A percentile compares a stretch with the other conserved stretches of the same genome.
These are phyloP conservation scores for Calidris pugnax DNA, from an alignment of 2,113 vertebrate species.

Conservation along the genomic window DNA sequence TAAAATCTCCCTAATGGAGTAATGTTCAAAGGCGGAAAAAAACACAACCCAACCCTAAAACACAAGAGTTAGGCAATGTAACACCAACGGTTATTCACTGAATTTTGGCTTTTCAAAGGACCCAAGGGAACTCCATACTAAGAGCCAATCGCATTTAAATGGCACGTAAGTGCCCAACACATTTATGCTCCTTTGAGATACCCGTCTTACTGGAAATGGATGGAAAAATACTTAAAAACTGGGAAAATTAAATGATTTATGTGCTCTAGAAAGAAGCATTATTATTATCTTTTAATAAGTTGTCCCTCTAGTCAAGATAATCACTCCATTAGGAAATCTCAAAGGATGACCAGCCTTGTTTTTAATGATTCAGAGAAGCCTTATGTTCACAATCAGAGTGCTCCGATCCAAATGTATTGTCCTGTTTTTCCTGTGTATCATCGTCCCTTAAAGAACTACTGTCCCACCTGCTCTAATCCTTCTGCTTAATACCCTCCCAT, in stretches of 20 bases:
- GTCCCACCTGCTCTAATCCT: not conserved
- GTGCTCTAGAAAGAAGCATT: not conserved
- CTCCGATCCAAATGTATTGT: not conserved
- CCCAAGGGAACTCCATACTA: not conserved
- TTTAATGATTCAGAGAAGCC: slow-evolving; percentile 18
- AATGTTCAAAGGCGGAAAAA: not conserved
- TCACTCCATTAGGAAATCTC: slow-evolving; percentile 23
- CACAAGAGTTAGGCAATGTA: slow-evolving; percentile 22
- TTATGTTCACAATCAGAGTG: not conserved
- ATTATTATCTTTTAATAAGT: not conserved
- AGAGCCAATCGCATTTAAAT: slow-evolving; percentile 16
- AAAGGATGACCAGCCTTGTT: slow-evolving; percentile 28
- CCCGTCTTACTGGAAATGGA: not conserved
- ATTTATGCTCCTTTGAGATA: not conserved
- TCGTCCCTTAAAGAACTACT: not conserved
- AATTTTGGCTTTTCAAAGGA: slow-evolving; percentile 42
- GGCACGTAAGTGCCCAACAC: not conserved
- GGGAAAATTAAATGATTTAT: not conserved
- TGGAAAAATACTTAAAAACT: not conserved
- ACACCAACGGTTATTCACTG: not conserved
- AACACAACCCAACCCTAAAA: not conserved
- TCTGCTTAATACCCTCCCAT: not conserved
- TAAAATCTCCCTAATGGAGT: not conserved
- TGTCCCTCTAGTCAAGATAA: slow-evolving; percentile 2
- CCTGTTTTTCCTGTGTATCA: not conserved